Evolutionary conservation across 2,888 invertebrate genomes (phyloP).

Genomic region (Eilema caniola): DNA sequence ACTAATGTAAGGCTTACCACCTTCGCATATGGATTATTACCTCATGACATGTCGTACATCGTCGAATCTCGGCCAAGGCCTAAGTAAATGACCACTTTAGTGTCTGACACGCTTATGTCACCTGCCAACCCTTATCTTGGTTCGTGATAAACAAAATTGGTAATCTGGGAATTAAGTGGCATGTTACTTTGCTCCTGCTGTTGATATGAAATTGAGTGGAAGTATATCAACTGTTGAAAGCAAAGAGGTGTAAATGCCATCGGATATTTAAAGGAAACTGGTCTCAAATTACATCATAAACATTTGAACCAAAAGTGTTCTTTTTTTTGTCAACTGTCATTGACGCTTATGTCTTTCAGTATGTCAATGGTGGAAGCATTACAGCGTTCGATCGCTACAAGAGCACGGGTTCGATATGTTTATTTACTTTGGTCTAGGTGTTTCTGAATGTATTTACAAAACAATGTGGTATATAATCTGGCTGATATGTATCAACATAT

Average conservation of each 20-base stretch:
- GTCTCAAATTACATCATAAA: background rate
- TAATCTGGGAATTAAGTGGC: background rate
- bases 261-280: background rate
- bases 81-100: background rate
- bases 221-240: background rate
- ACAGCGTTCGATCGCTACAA: no score
- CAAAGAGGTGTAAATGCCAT: background rate
- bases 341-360: background rate
- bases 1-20: background rate
- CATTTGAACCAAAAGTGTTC: background rate
- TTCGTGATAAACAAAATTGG: conserved; percentile 8
- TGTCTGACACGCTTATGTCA: conserved; percentile 1
- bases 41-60: background rate
- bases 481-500: no score
- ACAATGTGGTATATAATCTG: no score
- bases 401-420: no score
- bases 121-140: background rate
- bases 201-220: background rate
- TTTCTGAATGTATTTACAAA: no score
- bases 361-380: background rate
- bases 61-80: conserved; percentile 8
- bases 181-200: background rate
- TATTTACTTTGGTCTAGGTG: no score
- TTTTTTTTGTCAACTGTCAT: background rate
- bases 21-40: background rate